Evolutionary conservation across 2,888 invertebrate genomes (phyloP).

Genomic region (Nasonia oneida): DNA sequence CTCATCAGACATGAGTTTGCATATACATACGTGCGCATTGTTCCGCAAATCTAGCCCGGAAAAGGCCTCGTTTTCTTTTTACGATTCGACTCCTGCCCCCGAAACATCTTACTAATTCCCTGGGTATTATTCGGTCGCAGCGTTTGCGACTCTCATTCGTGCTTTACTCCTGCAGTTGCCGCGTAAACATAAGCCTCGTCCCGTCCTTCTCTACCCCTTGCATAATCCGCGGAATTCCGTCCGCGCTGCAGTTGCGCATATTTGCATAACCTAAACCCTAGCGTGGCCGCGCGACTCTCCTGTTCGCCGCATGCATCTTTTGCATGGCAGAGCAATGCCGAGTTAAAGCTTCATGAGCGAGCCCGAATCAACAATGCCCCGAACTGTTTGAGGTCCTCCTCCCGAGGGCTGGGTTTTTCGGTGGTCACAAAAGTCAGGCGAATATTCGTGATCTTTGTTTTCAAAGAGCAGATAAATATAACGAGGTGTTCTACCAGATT

Average conservation of each 20-base stretch:
- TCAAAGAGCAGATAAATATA: too few relatives aligned
- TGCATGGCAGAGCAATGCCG: slow-evolving; percentile 56
- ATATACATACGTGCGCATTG: neutral
- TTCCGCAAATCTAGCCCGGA: neutral
- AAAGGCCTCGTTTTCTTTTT: neutral
- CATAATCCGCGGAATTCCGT: slow-evolving; percentile 65
- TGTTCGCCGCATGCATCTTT: neutral
- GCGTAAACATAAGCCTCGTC: slow-evolving; percentile 66
- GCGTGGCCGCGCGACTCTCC: neutral
- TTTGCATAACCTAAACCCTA: slow-evolving; percentile 62
- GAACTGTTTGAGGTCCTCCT: slow-evolving; percentile 3
- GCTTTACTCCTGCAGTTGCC: slow-evolving; percentile 54
- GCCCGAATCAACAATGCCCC: slow-evolving; percentile 56
- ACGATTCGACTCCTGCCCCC: neutral
- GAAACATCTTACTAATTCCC: slow-evolving; percentile 26
- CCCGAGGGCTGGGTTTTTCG: neutral
- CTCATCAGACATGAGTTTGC: too few relatives aligned
- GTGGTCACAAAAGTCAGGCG: too few relatives aligned
- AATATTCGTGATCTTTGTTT: too few relatives aligned
- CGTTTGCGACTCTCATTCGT: slow-evolving; percentile 43
- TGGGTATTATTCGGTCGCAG: slow-evolving; percentile 28
- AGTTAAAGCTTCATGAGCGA: slow-evolving; percentile 51
- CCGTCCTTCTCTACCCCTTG: slow-evolving; percentile 53
- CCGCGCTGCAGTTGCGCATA: slow-evolving; percentile 66
- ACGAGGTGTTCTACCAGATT: too few relatives aligned